Evolutionary conservation across 2,888 invertebrate species (phyloP).

Genomic region (Ectemnius cavifrons): DNA sequence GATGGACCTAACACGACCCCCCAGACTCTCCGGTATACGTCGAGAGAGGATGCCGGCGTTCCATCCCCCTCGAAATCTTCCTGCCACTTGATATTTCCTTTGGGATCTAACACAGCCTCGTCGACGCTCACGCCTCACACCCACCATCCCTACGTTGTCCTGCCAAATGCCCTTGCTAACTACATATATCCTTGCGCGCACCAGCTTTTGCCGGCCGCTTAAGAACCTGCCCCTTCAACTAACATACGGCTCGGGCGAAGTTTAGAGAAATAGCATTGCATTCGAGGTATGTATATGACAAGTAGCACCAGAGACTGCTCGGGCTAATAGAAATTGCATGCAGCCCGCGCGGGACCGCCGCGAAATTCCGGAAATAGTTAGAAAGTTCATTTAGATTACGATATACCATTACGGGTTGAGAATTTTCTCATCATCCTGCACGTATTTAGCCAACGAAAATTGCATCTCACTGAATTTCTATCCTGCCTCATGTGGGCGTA

Average conservation of each 20-base stretch:
- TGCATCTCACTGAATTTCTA: background rate
- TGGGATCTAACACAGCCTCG: constrained; percentile 39
- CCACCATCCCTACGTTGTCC: constrained; percentile 6
- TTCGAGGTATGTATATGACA: constrained; percentile 1
- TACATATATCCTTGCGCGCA: background rate
- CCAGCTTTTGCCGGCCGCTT: constrained; percentile 3
- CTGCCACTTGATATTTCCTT: constrained; percentile 69
- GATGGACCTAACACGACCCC: constrained; percentile 68
- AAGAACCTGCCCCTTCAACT: constrained; percentile 12
- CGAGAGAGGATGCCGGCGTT: constrained; percentile 50
- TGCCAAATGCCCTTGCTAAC: constrained; percentile 44
- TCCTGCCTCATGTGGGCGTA: background rate
- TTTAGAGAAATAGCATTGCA: constrained; percentile 14
- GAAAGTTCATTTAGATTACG: background rate
- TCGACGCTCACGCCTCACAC: constrained; percentile 37
- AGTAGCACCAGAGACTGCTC: background rate
- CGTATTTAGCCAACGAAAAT: constrained; percentile 7
- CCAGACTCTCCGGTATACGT: constrained; percentile 9
- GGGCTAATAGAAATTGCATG: constrained; percentile 4
- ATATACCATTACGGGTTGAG: background rate
- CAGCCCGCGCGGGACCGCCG: background rate
- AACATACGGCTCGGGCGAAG: constrained; percentile 14
- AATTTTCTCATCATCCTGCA: background rate
- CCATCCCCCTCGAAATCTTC: constrained; percentile 55
- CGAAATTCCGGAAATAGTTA: constrained; percentile 3